Base-by-base conservation (phyloP, 1,140 invertebrate genomes). In the Drosophila mayri region DNA sequence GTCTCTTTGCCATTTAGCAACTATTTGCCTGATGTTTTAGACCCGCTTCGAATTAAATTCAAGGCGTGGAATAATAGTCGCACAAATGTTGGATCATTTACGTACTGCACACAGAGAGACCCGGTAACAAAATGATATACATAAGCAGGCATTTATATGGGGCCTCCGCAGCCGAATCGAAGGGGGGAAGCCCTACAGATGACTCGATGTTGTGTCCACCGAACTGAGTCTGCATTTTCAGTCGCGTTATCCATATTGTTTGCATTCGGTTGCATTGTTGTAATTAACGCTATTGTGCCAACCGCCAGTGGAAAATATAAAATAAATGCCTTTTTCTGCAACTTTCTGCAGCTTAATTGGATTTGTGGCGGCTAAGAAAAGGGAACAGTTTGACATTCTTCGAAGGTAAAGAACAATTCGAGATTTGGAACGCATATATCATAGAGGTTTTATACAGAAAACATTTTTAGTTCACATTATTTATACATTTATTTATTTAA, bases 1-100 rank as follows among this genome's bases (percentile, higher is more conserved):
- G 54, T 58, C 79, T 76, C 59, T 59, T 71, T 76, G 57, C 62
- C 66, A 57, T 84, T 68, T 72, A 67, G 85, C 76, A 57, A 76
- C 71, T 75, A 73, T 78, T 63, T 77, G 43, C n/a, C 59, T 49
- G 47, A 43, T 58, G 81, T 85, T 86, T 77, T 64, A 18, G 54
- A 43, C 72, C 68, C 73, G 41, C 46, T 77, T 71, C 47, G 73
- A 81, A 88, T 78, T 83, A 54, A 90, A 88, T 88, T 74, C 80
- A 90, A 87, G 84, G 84, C 80, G 81, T 88, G 61, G 76, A 87
- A 87, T 84, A 90, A 88, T 88, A 80, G 84, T 84, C 72, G 79
- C 71, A 85, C 59, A 76, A 68, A 75, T 60, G 44, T 61, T 43
- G 63, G 32, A 66, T 66, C 63, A 61, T 60, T 60, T 65, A 65